Percentiles rank a stretch among this genome's conserved stretches.
phyloP scores from a whole-genome alignment of 2,888 invertebrate genomes.

The Hedychridium roseum region DNA sequence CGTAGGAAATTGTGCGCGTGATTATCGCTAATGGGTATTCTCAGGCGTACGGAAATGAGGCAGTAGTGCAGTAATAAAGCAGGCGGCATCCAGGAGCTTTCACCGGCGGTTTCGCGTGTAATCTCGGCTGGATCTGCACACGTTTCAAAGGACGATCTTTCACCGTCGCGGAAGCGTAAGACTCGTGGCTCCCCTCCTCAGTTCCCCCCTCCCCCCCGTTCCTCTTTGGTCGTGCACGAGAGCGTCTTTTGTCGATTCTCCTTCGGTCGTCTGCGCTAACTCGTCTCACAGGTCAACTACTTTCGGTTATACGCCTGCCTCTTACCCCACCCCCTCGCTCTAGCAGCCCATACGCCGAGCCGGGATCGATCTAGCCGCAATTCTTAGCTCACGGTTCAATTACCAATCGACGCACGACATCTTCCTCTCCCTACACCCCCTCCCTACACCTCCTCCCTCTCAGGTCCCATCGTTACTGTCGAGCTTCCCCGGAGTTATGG shows the following conservation, averaged over 20 bases:
- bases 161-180: slow-evolving; percentile 1
- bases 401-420: slow-evolving; percentile 46
- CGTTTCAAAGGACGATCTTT: slow-evolving; percentile 13
- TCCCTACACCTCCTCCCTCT: too few relatives aligned
- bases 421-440: slow-evolving; percentile 22
- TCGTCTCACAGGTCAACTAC: slow-evolving; percentile 21
- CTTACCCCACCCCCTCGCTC: slow-evolving; percentile 1
- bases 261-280: slow-evolving; percentile 10
- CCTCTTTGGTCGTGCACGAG: too few relatives aligned
- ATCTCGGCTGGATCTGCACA: slow-evolving; percentile 8
- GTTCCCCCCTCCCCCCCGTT: not conserved
- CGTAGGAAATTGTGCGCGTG: too few relatives aligned
- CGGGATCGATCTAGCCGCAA: slow-evolving; percentile 25
- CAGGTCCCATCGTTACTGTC: too few relatives aligned
- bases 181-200: not conserved
- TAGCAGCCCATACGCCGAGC: not conserved
- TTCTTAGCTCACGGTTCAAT: slow-evolving; percentile 45
- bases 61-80: too few relatives aligned
- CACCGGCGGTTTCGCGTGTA: too few relatives aligned
- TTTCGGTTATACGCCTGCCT: slow-evolving; percentile 13
- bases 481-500: slow-evolving; percentile 44
- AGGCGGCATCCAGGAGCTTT: too few relatives aligned
- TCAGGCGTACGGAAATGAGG: too few relatives aligned
- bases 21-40: too few relatives aligned
- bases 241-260: too few relatives aligned